A percentile compares a stretch with the other conserved stretches of the same genome.
Evolutionary conservation across 2,888 invertebrate genomes (phyloP).

Genomic region (Leucania comma): DNA sequence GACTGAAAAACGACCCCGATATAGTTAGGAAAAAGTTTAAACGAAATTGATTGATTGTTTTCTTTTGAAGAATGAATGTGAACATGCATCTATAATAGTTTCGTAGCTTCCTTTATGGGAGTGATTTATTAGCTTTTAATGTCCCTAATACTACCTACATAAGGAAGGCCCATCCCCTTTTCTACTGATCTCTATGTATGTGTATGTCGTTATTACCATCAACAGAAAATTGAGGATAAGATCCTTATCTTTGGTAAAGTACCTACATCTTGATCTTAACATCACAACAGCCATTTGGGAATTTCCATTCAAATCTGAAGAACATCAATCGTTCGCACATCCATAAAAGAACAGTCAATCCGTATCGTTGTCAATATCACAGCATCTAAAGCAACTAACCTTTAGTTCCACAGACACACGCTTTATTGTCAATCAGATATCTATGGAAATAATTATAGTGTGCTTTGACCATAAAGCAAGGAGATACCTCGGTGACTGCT

Average conservation of each 20-base stretch:
- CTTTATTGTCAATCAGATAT: conserved; percentile 53
- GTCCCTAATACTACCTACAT: background rate
- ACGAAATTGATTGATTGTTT: background rate
- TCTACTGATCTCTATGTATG: background rate
- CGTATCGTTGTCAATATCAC: conserved; percentile 22
- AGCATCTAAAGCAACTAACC: conserved; percentile 43
- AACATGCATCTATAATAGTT: background rate
- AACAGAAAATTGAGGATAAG: conserved; percentile 10
- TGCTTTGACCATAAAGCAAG: conserved; percentile 28
- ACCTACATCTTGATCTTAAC: conserved; percentile 32
- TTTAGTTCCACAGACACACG: conserved; percentile 21
- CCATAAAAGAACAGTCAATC: conserved; percentile 23
- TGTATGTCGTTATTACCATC: background rate
- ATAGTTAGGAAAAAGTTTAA: background rate
- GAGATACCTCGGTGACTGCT: background rate
- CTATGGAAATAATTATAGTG: conserved; percentile 40
- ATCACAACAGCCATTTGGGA: conserved; percentile 13
- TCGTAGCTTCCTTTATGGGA: background rate
- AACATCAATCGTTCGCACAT: conserved; percentile 27
- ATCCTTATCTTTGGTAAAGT: conserved; percentile 18
- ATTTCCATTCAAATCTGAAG: conserved; percentile 28
- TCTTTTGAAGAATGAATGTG: background rate
- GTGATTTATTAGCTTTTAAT: background rate
- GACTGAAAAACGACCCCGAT: no score
- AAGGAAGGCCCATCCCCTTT: background rate